Evolutionary conservation across 2,888 invertebrate genomes (phyloP).

Genomic region (Drosophila parthenogenetica): DNA sequence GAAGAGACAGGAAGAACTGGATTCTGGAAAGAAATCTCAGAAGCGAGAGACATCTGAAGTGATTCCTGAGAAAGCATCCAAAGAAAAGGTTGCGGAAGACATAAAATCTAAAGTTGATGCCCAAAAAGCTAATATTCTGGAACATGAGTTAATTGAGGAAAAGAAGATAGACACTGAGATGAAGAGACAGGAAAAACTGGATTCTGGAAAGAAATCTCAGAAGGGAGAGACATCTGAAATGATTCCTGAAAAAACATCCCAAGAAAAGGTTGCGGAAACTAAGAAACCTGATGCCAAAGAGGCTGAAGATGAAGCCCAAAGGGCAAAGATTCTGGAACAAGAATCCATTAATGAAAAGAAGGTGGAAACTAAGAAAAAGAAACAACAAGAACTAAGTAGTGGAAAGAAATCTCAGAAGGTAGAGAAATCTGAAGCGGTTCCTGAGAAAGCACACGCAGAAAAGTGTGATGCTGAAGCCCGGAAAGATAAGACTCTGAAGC

Average conservation of each 20-base stretch:
- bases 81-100: not conserved
- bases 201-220: not conserved
- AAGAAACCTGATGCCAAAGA: constrained; percentile 16
- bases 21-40: constrained; percentile 31
- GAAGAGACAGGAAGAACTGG: constrained; percentile 21
- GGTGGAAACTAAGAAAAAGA: not conserved
- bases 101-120: not conserved
- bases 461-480: constrained; percentile 6
- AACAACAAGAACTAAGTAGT: not conserved
- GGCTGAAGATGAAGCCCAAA: not conserved
- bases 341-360: constrained; percentile 2
- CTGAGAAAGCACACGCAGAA: not conserved
- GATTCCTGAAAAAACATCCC: constrained; percentile 9
- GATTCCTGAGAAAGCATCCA: no score
- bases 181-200: not conserved
- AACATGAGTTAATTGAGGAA: constrained; percentile 21
- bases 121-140: constrained; percentile 1
- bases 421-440: constrained; percentile 2
- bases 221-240: constrained; percentile 2
- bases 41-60: no score
- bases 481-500: constrained; percentile 15
- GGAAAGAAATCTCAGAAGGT: constrained; percentile 1
- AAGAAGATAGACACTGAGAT: constrained; percentile 6
- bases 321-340: not conserved
- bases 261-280: constrained; percentile 33